Base-by-base conservation (phyloP, 2,888 invertebrate genomes). In the Tortricodes alternella region DNA sequence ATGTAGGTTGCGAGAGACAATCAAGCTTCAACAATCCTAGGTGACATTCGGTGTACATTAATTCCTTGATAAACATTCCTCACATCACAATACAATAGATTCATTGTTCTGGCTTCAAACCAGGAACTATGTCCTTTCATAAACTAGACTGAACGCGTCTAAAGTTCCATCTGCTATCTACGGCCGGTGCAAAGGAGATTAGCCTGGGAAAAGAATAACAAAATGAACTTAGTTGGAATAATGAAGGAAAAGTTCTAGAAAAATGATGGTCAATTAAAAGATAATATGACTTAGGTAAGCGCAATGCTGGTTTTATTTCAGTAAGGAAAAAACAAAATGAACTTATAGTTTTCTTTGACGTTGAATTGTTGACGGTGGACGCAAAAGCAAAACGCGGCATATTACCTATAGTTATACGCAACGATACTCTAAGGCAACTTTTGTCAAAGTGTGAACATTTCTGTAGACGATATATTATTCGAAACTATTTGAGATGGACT, bases 1-100 rank as follows among this genome's bases (percentile, higher is more conserved):
- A 56, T 56, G 56, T 56, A 50, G 49, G 49, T 37, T 37, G 55
- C 21, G 49, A 56, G 53, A 53, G 56, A 56, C 56, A 56, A 56
- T 56, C 50, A 48, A 56, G 56, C 56, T 50, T 56, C 48, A 56
- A 56, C 50, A 56, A 56, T 56, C 56, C 56, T 44, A 50, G 56
- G 50, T 44, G 56, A 56, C 56, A 44, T 56, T 56, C 44, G 56
- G 37, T 44, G 56, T 56, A 56, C 56, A 56, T 56, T 56, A 56
- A 56, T 56, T 56, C 56, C 56, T 56, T 56, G 56, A 56, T 56
- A 56, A 56, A 56, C 56, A 56, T 56, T 56, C 56, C 56, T 56
- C 56, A 50, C 56, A 56, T 56, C 56, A 56, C 49, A 35, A 38
- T 44, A 56, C 56, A 56, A 56, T 56, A 56, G 56, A 56, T 56